Evolutionary conservation across 2,113 vertebrate species (phyloP).

Genomic region (Zosterops pallidus): DNA sequence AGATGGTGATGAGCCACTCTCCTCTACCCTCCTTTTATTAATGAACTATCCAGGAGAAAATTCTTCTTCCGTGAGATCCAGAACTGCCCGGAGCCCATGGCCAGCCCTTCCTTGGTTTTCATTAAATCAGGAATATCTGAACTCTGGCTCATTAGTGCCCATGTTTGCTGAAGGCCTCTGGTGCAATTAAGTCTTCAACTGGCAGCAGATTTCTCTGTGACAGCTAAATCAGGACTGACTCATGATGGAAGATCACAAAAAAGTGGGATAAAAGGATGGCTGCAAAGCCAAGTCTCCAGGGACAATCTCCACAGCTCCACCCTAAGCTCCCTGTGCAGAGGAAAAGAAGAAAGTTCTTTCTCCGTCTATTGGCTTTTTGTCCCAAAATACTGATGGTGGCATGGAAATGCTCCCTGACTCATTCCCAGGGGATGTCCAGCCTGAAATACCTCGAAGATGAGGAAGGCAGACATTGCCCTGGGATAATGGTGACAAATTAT

Average conservation of each 20-base stretch:
- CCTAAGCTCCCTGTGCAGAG: neutral
- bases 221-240: neutral
- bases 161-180: neutral
- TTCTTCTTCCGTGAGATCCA: neutral
- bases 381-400: fast-evolving
- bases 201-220: neutral
- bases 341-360: neutral
- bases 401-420: neutral
- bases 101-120: neutral
- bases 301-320: neutral
- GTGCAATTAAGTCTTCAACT: neutral
- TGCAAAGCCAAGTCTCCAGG: neutral
- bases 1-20: conserved; percentile 41
- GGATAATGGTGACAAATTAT: neutral
- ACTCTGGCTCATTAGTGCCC: neutral
- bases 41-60: neutral
- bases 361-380: neutral
- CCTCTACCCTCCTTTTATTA: neutral
- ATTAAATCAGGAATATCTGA: neutral
- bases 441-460: neutral
- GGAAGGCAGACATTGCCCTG: neutral
- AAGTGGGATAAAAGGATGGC: neutral
- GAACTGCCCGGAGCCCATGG: neutral
- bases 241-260: neutral
- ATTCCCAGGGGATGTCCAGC: neutral